These are phyloP conservation scores for Anabacerthia variegaticeps DNA, from an alignment of 2,797 vertebrate species.

Conservation along the genomic window DNA sequence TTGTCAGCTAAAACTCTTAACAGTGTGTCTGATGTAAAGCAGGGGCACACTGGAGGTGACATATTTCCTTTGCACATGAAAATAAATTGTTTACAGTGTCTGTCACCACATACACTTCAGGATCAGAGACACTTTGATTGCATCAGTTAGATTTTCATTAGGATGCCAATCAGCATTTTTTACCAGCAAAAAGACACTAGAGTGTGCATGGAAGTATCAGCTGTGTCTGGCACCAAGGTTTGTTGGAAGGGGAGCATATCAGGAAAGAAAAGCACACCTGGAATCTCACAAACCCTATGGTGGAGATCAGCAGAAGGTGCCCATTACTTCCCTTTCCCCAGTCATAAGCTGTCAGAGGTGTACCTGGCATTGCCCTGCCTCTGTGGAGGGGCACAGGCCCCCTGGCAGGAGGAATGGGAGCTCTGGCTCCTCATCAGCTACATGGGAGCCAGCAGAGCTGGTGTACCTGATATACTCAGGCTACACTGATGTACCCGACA, in stretches of 20 bases:
- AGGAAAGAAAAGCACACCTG: not conserved
- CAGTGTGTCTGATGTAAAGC: not conserved
- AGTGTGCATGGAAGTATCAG: not conserved
- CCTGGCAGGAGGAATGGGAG: not conserved
- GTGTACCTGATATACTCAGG: accelerated
- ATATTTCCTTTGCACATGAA: not conserved
- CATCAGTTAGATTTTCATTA: not conserved
- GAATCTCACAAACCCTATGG: not conserved
- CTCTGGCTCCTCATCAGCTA: not conserved
- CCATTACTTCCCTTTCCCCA: not conserved
- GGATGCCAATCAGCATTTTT: not conserved
- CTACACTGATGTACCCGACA: not conserved
- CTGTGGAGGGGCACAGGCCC: not conserved
- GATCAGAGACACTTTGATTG: not conserved
- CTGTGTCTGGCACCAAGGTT: not conserved
- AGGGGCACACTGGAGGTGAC: not conserved
- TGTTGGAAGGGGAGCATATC: not conserved
- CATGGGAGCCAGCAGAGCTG: not conserved
- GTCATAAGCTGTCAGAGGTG: not conserved
- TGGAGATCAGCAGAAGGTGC: not conserved
- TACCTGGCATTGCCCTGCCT: not conserved
- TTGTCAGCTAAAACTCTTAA: not conserved
- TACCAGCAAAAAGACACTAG: not conserved
- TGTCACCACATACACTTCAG: not conserved
- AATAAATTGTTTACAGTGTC: not conserved